phyloP scores from a whole-genome alignment of 2,113 vertebrate species.

The Ardeotis arabs region DNA sequence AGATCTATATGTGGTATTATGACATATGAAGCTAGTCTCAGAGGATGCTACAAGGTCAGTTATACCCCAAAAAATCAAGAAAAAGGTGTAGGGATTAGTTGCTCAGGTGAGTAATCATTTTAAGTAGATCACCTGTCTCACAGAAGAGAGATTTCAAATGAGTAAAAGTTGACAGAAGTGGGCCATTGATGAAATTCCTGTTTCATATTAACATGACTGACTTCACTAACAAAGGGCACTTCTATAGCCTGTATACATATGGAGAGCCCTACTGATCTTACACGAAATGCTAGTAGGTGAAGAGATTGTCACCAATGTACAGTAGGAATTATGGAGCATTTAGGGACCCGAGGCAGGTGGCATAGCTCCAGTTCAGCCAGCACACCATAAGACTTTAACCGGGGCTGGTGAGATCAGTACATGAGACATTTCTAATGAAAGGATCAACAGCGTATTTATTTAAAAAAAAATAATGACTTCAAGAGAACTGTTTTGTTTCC shows the following conservation, averaged over 20 bases:
- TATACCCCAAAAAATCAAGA: not conserved
- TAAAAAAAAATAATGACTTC: not conserved
- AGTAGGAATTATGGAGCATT: not conserved
- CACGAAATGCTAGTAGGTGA: not conserved
- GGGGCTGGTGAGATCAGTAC: not conserved
- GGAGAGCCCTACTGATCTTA: not conserved
- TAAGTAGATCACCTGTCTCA: not conserved
- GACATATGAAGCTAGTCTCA: not conserved
- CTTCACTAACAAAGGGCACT: not conserved
- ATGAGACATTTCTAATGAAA: not conserved
- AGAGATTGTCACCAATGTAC: not conserved
- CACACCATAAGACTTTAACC: not conserved
- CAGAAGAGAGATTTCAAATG: not conserved
- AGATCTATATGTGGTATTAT: not conserved
- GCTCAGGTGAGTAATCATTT: not conserved
- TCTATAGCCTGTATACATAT: not conserved
- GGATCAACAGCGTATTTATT: not conserved
- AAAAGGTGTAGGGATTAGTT: not conserved
- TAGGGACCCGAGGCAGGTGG: not conserved
- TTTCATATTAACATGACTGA: not conserved
- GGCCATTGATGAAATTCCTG: not conserved
- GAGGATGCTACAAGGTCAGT: not conserved
- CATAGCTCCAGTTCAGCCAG: not conserved
- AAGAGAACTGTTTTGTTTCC: not conserved
- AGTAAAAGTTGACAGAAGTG: not conserved